Base-by-base conservation (phyloP, 2,888 invertebrate genomes). In the Lingula anatina region DNA sequence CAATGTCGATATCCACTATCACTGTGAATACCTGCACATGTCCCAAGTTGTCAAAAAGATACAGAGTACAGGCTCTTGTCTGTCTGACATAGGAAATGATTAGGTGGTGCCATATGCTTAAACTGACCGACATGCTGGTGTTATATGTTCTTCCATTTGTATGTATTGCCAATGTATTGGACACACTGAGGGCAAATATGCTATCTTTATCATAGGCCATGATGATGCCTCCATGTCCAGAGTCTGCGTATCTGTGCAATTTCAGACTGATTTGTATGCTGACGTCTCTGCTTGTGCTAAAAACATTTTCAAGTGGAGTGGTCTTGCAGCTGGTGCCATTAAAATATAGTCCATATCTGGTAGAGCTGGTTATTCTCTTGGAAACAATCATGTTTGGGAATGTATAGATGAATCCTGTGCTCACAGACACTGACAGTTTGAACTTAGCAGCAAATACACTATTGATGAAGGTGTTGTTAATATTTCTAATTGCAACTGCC, bases 71-170 rank as follows among this genome's bases (percentile, higher is more conserved):
- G 1, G n/a, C 25, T 9, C 49, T 39, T 7, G 28, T 36, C 5
- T 1, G n/a, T 28, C 51, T 27, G 46, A 47, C 45, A 38, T 53
- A 55, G 15, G 55, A 40, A 21, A 61, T 12, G n/a, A 55, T 42
- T 2, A 61, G 20, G 28, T 63, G 56, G 37, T 55, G 53, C 60
- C 60, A 61, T 26, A 37, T 35, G 41, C 49, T 37, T 0, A 27
- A 23, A 9, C 36, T 18, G 7, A 55, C 36, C n/a, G n/a, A 12
- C 15, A 49, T 38, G 7, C 39, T 15, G 7, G 45, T 45, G 39
- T 49, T 40, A 15, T 46, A 39, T 2, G 21, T 21, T 3, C 15
- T 20, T 23, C 31, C 35, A 20, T n/a, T 26, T 12, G 12, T 24
- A 24, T n/a, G 18, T 12, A 49, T 12, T 35, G 39, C 28, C 12